These are phyloP conservation scores for Oceanodroma leucorhoa DNA, from an alignment of 2,797 vertebrate species.

Conservation along the genomic window DNA sequence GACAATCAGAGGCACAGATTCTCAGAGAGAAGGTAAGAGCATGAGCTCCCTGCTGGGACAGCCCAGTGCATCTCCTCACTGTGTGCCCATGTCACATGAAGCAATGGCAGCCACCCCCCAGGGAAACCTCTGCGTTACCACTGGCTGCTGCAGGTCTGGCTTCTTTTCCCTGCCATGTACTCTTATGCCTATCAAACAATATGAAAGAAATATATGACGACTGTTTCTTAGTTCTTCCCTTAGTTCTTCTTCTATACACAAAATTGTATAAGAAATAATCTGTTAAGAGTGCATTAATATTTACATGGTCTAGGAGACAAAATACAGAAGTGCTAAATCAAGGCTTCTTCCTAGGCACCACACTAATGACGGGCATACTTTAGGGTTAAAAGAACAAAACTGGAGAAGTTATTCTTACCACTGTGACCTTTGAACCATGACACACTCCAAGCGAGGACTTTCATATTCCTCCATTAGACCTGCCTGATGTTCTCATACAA, in stretches of 20 bases:
- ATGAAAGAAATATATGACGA: background rate
- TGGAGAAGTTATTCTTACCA: background rate
- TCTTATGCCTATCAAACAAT: background rate
- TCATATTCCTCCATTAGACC: background rate
- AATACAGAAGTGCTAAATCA: background rate
- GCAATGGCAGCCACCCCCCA: background rate
- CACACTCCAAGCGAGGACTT: background rate
- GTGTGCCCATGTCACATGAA: accelerated
- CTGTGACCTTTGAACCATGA: background rate
- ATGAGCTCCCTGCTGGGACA: background rate
- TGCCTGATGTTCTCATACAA: background rate
- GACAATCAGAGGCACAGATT: background rate
- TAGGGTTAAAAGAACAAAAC: background rate
- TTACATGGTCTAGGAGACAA: background rate
- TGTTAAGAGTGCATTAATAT: background rate
- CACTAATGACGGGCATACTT: background rate
- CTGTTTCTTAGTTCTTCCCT: background rate
- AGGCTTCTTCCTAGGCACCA: background rate
- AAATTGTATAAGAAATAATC: background rate
- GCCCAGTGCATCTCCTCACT: accelerated
- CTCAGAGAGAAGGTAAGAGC: background rate
- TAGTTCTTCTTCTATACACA: no score
- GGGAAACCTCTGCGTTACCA: background rate
- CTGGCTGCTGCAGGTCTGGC: background rate
- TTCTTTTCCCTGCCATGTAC: background rate